Evolutionary conservation across 2,797 vertebrate species (phyloP), one percentile per base, ranked within the genome.

Genomic region (Urocyon cinereoargenteus): DNA sequence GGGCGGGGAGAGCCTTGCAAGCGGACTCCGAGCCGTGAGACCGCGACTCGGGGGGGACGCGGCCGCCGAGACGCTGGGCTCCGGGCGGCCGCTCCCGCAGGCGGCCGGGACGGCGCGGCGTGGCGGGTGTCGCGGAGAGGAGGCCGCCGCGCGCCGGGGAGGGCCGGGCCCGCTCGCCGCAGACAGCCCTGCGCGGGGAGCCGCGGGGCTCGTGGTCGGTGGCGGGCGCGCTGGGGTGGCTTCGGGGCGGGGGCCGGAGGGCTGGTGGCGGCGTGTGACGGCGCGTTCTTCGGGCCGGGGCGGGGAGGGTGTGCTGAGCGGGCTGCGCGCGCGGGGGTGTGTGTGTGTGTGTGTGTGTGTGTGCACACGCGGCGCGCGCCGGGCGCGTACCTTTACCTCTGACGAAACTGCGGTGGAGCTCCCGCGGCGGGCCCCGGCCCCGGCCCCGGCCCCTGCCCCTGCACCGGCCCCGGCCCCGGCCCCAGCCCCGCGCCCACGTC

Each of bases 381-480:
- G 85, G 92, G 98, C 98, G 97, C 98, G 98, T 98, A 98, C 98
- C 98, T 99, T 98, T 98, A 98, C 98, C 99, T 98, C 98, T 98
- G 98, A 98, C 98, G 98, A 98, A 99, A 99, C 95, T 96, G 99
- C 98, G 70, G 98, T 97, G 98, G 96, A 98, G 98, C 98, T 97
- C 96, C 95, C 87, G 98, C 99, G 99, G 98, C 99, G 99, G 99
- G 99, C 99, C 57, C 90, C 94, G 98, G 99, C 99, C 98, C 99
- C 99, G 99, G 99, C 99, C 99, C 99, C 99, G 99, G 99, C 98
- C 98, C n/a, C n/a, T n/a, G n/a, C n/a, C n/a, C n/a, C n/a, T n/a
- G n/a, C n/a, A n/a, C n/a, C n/a, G 99, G 99, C 99, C 57, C 90
- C 94, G 98, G 99, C 40, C 1, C 40, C 40, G 6, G 1, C 40